A percentile compares a stretch with the other conserved stretches of the same genome.
These are phyloP conservation scores for Zosterops pallidus DNA, from an alignment of 2,113 vertebrate species.

Conservation along the genomic window DNA sequence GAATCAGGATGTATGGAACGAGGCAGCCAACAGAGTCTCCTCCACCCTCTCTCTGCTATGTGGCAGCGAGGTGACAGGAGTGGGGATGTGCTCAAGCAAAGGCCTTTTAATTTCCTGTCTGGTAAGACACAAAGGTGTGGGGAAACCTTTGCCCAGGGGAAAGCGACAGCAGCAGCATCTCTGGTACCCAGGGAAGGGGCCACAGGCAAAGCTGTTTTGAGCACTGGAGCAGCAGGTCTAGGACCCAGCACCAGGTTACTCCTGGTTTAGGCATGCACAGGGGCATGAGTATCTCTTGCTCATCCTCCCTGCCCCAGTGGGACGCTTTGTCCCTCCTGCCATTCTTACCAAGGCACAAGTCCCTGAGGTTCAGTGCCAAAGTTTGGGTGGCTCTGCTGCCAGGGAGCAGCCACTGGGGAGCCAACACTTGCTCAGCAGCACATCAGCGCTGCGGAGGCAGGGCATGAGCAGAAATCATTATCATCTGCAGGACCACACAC, in stretches of 20 bases:
- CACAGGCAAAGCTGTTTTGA: rapidly evolving
- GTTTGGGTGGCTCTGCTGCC: background rate
- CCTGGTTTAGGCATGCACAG: rapidly evolving
- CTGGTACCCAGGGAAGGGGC: background rate
- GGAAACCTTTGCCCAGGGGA: background rate
- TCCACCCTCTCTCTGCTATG: background rate
- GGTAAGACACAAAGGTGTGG: background rate
- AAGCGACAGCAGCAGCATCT: background rate
- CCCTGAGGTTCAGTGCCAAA: background rate
- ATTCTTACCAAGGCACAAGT: background rate
- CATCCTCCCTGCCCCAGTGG: background rate
- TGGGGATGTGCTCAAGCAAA: background rate
- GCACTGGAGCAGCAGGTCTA: background rate
- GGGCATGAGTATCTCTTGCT: background rate
- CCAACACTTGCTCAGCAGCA: background rate
- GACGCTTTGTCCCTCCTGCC: background rate
- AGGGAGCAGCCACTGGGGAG: rapidly evolving
- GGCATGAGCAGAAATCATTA: slow-evolving; percentile 55
- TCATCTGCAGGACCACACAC: slow-evolving; percentile 44
- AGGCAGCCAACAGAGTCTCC: background rate
- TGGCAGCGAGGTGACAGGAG: background rate
- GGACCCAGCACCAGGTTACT: background rate
- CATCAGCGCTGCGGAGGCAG: background rate
- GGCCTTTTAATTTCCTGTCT: background rate
- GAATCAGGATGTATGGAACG: background rate